Evolutionary conservation across 2,888 invertebrate genomes (phyloP).

Genomic region (Agrotis exclamationis): DNA sequence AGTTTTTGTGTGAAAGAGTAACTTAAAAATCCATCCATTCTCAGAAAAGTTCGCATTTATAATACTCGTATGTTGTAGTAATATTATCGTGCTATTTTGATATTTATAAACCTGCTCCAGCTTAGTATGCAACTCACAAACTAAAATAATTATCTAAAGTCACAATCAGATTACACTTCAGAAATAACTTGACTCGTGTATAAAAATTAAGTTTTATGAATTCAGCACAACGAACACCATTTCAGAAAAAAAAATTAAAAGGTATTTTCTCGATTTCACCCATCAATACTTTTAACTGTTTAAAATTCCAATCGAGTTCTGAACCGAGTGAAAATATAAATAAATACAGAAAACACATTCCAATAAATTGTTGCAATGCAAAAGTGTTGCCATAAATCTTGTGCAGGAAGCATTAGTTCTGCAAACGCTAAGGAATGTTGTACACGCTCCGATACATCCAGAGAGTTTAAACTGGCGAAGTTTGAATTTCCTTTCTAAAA

Average conservation of each 20-base stretch:
- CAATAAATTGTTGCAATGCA: conserved; percentile 45
- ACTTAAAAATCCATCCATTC: too few species aligned
- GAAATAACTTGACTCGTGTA: background rate
- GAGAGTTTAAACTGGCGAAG: conserved; percentile 24
- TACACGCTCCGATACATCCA: conserved; percentile 41
- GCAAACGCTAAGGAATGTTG: conserved; percentile 48
- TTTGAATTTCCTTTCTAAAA: conserved; percentile 39
- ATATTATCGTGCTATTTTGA: background rate
- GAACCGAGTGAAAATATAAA: conserved; percentile 20
- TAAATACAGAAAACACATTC: conserved; percentile 18
- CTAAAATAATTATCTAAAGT: background rate
- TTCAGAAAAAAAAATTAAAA: conserved; percentile 2
- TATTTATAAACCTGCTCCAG: too few species aligned
- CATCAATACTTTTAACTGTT: conserved; percentile 7
- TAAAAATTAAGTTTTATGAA: conserved; percentile 1
- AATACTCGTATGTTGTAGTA: too few species aligned
- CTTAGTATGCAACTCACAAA: too few species aligned
- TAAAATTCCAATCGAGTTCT: conserved; percentile 24
- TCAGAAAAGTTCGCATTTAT: too few species aligned
- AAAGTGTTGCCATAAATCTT: conserved; percentile 57
- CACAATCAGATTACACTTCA: background rate
- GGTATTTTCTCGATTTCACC: conserved; percentile 11
- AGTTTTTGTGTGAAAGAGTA: too few species aligned
- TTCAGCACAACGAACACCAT: background rate
- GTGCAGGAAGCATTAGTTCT: conserved; percentile 43